Evolutionary conservation across 2,113 vertebrate genomes (phyloP), one percentile per base, ranked within the genome.

Genomic region (Limanda limanda): DNA sequence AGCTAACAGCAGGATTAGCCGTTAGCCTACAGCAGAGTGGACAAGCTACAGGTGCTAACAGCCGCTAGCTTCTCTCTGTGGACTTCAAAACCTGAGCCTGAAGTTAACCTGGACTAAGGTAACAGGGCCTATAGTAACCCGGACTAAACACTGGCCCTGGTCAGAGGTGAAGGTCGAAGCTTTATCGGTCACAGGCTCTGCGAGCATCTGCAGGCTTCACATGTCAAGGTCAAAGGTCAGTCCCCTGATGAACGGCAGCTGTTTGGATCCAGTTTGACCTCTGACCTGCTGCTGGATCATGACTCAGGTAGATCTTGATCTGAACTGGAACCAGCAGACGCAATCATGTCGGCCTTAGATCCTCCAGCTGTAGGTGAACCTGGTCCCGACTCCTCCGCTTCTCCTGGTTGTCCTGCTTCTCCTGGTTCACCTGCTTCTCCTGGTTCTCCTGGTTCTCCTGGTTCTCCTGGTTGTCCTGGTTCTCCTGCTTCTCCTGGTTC

Each of bases 321-420:
- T 9, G 68, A 67, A 54, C 54, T 62, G 20, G 67, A 58, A 18
- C 20, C 0, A 9, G 17, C 6, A 60, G 73, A 61, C 40, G 62
- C 17, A 59, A 55, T 17, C 20, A 0, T 25, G 88, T 77, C 85
- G 0, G 82, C 70, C 58, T 15, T 54, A 8, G 55, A 74, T 3
- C 63, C 48, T 2, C 23, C 56, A 48, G 21, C 40, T n/a, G 52
- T 76, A 68, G 68, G 67, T 18, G 81, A 56, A 3, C 63, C 8
- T 1, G 51, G n/a, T 27, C 25, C 37, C 13, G 1, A 3, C 10
- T 35, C 24, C 20, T 10, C 35, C 35, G 35, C 9, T 37, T 20
- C 31, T 24, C 51, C 37, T 9, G 64, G n/a, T n/a, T n/a, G n/a
- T n/a, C n/a, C n/a, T n/a, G n/a, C n/a, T n/a, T n/a, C n/a, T n/a